Base-by-base conservation (phyloP, 2,113 vertebrate species). In the Brachionichthys hirsutus region DNA sequence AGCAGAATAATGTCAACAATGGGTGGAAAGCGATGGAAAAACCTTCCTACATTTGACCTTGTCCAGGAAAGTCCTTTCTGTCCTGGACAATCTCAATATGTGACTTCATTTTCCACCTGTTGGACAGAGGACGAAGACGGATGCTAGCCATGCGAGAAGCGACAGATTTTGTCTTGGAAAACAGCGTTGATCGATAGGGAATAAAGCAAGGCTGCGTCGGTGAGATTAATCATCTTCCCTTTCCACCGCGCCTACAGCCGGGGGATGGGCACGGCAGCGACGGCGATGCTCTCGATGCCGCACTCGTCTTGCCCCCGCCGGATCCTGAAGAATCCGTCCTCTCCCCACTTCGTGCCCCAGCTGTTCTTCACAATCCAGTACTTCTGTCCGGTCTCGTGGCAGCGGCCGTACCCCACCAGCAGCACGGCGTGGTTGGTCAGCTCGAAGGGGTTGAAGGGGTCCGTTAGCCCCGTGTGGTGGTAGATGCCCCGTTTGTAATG, bases 281-380 rank as follows among this genome's bases (percentile, higher is more conserved):
- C 88, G 0, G 95, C 95, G 40, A 98, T 97, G 82, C 97, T 99
- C 83, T 99, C 97, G 1, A 99, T 94, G 0, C 92, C 85, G 48
- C 97, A 98, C 78, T 99, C 97, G 1, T 99, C 92, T 0, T 77
- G 85, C 17, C 97, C 97, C 3, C 97, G 80, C 35, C 92, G 95
- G 85, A 99, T 98, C n/a, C 93, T 80, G 92, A 99, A 98, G 88
- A 88, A 98, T 3, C 97, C 97, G 0, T 77, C 24, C 75, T 98
- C 97, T 0, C 97, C 97, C 97, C 97, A 99, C 0, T 1, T 0
- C 0, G 50, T 45, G 22, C 97, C 92, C 97, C 97, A 99, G 84
- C 97, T 98, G 89, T 99, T 98, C 86, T 99, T 98, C n/a, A 96
- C 93, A 22, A 92, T 93, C 97, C 97, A 99, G 78, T 89, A 99